These are phyloP conservation scores for Oligia strigilis DNA, from an alignment of 2,888 invertebrate species.

Conservation along the genomic window DNA sequence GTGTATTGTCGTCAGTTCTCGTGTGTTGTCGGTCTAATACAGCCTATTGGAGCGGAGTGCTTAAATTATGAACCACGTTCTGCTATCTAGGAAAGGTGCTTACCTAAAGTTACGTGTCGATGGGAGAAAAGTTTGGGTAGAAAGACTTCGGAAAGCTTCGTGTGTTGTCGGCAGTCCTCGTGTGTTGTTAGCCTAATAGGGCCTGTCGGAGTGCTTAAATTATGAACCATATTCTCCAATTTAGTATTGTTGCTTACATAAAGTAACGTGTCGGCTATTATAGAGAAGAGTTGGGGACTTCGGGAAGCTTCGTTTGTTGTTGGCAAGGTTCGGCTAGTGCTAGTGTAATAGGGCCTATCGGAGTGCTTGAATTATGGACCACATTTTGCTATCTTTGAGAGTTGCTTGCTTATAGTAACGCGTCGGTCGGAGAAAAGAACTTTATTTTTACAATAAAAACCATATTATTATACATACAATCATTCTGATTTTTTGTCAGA, in stretches of 20 bases:
- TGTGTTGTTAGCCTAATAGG: neutral
- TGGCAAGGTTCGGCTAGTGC: neutral
- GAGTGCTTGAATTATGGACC: neutral
- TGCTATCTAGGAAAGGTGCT: neutral
- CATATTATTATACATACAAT: too few species aligned
- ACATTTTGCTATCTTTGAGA: neutral
- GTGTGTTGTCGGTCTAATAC: neutral
- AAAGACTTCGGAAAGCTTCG: neutral
- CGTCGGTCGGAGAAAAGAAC: neutral
- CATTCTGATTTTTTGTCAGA: too few species aligned
- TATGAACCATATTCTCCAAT: neutral
- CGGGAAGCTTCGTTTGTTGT: neutral
- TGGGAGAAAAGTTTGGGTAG: neutral
- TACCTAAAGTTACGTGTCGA: neutral
- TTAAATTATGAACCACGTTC: neutral
- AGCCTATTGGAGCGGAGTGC: neutral
- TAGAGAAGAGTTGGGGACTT: neutral
- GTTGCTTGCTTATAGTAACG: neutral
- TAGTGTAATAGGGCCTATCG: neutral
- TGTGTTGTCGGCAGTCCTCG: neutral
- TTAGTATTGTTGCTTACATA: neutral
- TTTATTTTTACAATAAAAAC: too few species aligned
- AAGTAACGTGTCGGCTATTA: neutral
- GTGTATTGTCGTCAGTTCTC: neutral
- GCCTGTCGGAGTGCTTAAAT: neutral